Conservation (phyloP, 92 coral and sea anemone species). For the Zoanthus gigantus region DNA sequence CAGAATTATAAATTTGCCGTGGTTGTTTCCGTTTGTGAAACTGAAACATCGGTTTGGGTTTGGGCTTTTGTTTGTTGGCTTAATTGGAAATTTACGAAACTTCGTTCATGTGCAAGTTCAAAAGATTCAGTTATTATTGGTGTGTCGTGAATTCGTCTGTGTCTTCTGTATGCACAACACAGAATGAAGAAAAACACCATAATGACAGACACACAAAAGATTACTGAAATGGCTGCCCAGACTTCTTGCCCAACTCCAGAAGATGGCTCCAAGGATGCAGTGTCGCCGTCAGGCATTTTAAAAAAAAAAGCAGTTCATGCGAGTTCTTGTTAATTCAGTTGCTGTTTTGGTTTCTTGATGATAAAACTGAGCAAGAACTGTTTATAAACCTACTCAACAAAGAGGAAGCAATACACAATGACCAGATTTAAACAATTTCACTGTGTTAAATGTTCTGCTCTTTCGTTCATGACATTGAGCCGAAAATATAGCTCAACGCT, state of each 20-base stretch:
- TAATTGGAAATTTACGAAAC: slow-evolving; percentile 7
- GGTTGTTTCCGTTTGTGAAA: background rate
- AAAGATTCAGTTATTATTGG: slow-evolving; percentile 42
- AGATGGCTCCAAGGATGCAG: slow-evolving; percentile 39
- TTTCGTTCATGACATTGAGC: background rate
- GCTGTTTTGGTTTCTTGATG: background rate
- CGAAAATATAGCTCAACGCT: background rate
- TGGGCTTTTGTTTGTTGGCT: background rate
- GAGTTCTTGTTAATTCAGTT: background rate
- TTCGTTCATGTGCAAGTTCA: slow-evolving; percentile 12
- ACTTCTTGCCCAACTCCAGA: slow-evolving; percentile 75
- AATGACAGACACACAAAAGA: slow-evolving; percentile 81
- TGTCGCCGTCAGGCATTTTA: slow-evolving; percentile 66
- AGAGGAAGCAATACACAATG: background rate
- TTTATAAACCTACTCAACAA: background rate
- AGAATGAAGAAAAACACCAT: slow-evolving; percentile 81
- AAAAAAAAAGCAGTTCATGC: background rate
- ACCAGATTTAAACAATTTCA: background rate
- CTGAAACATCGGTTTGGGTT: slow-evolving; percentile 1
- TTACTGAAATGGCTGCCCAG: slow-evolving; percentile 90
- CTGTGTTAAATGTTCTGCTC: background rate
- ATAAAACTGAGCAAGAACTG: background rate
- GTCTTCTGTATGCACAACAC: slow-evolving; percentile 89
- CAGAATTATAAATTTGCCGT: slow-evolving; percentile 8
- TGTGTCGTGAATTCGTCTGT: slow-evolving; percentile 78